phyloP scores from a whole-genome alignment of 2,113 vertebrate species.

The Neodon shergylaensis region DNA sequence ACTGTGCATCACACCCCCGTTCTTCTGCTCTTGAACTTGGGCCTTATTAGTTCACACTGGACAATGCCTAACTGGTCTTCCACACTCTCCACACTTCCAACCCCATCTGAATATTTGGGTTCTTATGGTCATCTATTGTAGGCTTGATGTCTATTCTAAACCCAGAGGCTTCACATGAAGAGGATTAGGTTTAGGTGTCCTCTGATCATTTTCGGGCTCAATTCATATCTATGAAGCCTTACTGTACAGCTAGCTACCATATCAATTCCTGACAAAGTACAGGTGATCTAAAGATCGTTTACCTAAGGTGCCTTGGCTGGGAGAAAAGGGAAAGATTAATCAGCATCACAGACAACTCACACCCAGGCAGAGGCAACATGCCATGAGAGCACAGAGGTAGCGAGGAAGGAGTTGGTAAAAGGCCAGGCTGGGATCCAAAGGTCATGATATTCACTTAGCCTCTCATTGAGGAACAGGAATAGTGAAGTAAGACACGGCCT shows the following conservation, averaged over 20 bases:
- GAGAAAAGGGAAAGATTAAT: neutral
- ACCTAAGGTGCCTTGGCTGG: neutral
- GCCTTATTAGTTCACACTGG: neutral
- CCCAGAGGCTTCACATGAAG: neutral
- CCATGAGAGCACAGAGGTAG: neutral
- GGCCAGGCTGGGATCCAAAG: neutral
- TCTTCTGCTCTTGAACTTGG: neutral
- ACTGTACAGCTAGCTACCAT: neutral
- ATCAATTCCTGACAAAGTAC: too few species aligned
- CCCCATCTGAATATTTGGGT: neutral
- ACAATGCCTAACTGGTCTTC: neutral
- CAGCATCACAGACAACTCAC: neutral
- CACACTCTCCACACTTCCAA: neutral
- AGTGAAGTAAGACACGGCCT: neutral
- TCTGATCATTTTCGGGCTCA: neutral
- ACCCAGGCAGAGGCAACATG: neutral
- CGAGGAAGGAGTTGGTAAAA: neutral
- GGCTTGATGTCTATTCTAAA: neutral
- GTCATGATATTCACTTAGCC: neutral
- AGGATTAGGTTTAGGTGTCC: fast-evolving
- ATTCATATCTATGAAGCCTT: neutral
- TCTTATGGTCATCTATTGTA: neutral
- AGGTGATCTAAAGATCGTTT: neutral
- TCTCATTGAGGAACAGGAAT: neutral
- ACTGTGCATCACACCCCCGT: too few species aligned